phyloP scores from a whole-genome alignment of 1,140 invertebrate species.

The Samia ricini region DNA sequence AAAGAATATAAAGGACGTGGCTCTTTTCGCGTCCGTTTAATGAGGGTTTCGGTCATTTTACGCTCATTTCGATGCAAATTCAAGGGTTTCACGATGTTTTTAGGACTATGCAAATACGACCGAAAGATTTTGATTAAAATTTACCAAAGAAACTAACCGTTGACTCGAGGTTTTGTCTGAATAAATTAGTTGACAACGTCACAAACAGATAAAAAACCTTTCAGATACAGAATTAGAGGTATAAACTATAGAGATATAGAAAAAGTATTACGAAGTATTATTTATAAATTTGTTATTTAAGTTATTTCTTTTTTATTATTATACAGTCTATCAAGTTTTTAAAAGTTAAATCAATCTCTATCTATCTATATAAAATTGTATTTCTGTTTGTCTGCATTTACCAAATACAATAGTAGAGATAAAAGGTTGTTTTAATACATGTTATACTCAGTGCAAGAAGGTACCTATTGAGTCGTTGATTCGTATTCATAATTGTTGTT shows the following conservation, averaged over 20 bases:
- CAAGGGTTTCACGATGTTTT: slow-evolving; percentile 58
- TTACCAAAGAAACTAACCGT: slow-evolving; percentile 33
- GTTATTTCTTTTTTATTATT: too few relatives aligned
- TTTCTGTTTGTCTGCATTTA: too few relatives aligned
- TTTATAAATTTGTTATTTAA: too few relatives aligned
- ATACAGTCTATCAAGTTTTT: too few relatives aligned
- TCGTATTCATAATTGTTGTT: slow-evolving; percentile 3
- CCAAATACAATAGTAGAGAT: not conserved
- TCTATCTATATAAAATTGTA: too few relatives aligned
- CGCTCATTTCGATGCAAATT: slow-evolving; percentile 69
- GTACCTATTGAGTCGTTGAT: not conserved
- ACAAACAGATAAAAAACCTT: too few relatives aligned
- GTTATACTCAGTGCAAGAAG: too few relatives aligned
- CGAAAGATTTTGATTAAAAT: slow-evolving; percentile 67
- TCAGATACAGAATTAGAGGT: too few relatives aligned
- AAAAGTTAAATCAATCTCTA: too few relatives aligned
- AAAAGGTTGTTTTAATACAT: too few relatives aligned
- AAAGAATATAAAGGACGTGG: slow-evolving; percentile 52
- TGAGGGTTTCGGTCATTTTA: slow-evolving; percentile 60
- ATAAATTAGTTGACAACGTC: not conserved
- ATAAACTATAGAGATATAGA: too few relatives aligned
- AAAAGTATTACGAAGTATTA: too few relatives aligned
- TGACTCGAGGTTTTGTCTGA: not conserved
- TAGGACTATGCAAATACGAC: slow-evolving; percentile 62
- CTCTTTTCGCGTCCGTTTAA: slow-evolving; percentile 45